Evolutionary conservation across 2,888 invertebrate species (phyloP).

Genomic region (Macrosoma leucophasiata): DNA sequence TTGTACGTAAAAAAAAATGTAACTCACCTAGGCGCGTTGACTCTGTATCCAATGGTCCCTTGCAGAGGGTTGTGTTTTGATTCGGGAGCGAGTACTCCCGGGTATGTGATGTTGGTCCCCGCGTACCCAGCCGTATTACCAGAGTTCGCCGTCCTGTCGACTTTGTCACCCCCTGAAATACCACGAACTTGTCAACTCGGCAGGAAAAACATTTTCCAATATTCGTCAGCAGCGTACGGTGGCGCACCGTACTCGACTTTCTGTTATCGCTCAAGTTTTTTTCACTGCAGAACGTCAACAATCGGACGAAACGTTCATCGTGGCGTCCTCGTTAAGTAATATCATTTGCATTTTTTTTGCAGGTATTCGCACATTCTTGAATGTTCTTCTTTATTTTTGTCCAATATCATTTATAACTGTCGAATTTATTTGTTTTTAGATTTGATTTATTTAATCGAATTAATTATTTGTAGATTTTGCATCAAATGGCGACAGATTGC

Average conservation of each 20-base stretch:
- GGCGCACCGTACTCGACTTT: constrained; percentile 27
- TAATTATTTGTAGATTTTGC: too few species aligned
- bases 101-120: constrained; percentile 57
- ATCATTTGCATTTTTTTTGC: constrained; percentile 18
- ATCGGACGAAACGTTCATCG: constrained; percentile 57
- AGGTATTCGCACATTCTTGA: constrained; percentile 11
- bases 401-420: not conserved
- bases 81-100: constrained; percentile 67
- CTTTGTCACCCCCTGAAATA: constrained; percentile 79
- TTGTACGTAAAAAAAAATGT: constrained; percentile 19
- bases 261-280: constrained; percentile 43
- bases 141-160: constrained; percentile 81
- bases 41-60: constrained; percentile 76
- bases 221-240: constrained; percentile 22
- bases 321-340: constrained; percentile 27
- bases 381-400: constrained; percentile 1
- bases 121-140: constrained; percentile 79
- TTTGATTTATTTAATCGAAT: constrained; percentile 1
- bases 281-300: constrained; percentile 47
- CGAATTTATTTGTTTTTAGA: not conserved
- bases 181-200: constrained; percentile 38
- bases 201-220: not conserved
- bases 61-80: constrained; percentile 68
- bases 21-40: constrained; percentile 80
- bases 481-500: too few species aligned